Evolutionary conservation across 2,888 invertebrate species (phyloP), one percentile per base, ranked within the genome.

Genomic region (Drosophila pullipes): DNA sequence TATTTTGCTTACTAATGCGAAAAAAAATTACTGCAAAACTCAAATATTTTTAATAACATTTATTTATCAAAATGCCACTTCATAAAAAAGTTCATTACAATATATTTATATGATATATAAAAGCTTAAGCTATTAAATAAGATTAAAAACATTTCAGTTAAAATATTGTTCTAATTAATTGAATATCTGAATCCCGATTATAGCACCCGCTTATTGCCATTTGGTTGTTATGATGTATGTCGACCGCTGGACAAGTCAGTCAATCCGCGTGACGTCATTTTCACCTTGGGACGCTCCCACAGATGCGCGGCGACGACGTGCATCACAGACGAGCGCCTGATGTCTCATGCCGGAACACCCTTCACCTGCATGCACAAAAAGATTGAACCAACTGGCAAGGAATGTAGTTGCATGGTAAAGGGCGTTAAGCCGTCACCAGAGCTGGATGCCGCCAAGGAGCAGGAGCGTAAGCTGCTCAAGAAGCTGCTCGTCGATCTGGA

Each of bases 261-360:
- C 13, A 81, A 88, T 74, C 83, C 91, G 0, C 77, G 70, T 9
- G 92, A 92, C 65, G 58, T 91, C 0, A 75, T 92, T 4, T 89
- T 92, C 13, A 83, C 90, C 0, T 65, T 92, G 41, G 91, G 89
- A 2, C 85, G 91, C 10, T 75, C 87, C 0, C 61, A 59, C 5
- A 82, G 67, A 30, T 85, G 91, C 53, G 60, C 69, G 1, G 54
- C 57, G 0, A 65, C 62, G 25, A 22, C 75, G 9, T 78, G 81
- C 68, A 80, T 85, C 60, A 66, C 82, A 25, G 85, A 84, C 58
- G 57, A 85, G 65, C 84, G 84, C 0, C 69, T 89, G 0, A 81
- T 84, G 76, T 39, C 73, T 7, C 76, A 77, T 6, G 83, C 69
- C 0, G 77, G 77, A 1, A 74, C 77, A 18, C 82, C 89, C 0